Percentiles rank a stretch among this genome's conserved stretches.
Conservation (phyloP, 2,113 vertebrate genomes). For the Aspiorhynchus laticeps region DNA sequence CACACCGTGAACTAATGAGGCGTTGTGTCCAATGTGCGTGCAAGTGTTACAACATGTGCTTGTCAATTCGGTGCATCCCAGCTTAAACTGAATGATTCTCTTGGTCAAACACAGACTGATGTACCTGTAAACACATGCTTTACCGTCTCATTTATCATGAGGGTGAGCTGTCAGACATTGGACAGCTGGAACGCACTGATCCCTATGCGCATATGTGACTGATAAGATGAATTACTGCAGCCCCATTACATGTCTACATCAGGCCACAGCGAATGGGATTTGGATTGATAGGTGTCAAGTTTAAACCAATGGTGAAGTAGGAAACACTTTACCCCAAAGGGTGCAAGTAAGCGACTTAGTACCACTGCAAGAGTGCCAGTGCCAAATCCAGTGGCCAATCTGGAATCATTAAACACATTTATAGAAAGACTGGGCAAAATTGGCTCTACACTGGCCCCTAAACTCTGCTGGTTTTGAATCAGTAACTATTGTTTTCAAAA, state of each 20-base stretch:
- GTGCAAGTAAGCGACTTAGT: background rate
- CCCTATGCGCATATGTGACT: conserved; percentile 30
- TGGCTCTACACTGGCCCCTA: background rate
- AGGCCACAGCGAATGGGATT: conserved; percentile 46
- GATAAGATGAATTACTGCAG: conserved; percentile 69
- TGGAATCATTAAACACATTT: background rate
- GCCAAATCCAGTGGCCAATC: background rate
- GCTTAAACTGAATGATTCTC: background rate
- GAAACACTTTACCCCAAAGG: background rate
- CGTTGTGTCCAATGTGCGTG: background rate
- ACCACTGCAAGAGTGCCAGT: background rate
- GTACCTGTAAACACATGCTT: conserved; percentile 28
- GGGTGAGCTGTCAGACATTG: conserved; percentile 28
- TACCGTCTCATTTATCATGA: conserved; percentile 27
- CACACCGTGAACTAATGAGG: background rate
- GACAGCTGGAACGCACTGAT: conserved; percentile 39
- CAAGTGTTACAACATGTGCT: background rate
- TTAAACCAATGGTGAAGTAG: conserved; percentile 62
- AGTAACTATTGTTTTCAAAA: background rate
- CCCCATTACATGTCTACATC: conserved; percentile 52
- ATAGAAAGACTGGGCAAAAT: background rate
- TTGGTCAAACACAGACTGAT: conserved; percentile 31
- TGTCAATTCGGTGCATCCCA: background rate
- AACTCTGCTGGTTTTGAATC: background rate
- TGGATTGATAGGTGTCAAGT: conserved; percentile 62